Evolutionary conservation across 30 jellyfish, hydroid and myxozoan genomes (phyloP).

Genomic region (Hydra vulgaris): DNA sequence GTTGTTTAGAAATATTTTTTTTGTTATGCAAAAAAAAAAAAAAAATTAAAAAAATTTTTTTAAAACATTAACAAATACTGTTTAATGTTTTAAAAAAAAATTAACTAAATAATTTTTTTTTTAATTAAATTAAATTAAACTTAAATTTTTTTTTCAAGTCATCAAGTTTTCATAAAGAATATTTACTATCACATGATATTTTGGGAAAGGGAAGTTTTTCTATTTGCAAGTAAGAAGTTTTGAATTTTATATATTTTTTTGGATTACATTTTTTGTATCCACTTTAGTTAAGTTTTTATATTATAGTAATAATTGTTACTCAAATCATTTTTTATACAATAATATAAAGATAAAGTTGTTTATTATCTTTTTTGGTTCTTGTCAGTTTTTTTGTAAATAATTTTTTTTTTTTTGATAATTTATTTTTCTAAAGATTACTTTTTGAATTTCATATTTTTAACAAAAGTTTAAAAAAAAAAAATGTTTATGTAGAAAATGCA

Average conservation of each 20-base stretch:
- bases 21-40: no score
- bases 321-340: no score
- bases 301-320: no score
- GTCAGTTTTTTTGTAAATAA: no score
- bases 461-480: background rate
- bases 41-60: no score
- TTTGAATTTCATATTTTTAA: background rate
- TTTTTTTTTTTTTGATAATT: no score
- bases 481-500: conserved; percentile 46
- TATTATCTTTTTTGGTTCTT: no score
- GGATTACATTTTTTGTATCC: background rate
- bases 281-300: background rate
- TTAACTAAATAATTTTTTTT: no score
- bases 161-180: conserved; percentile 69
- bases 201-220: conserved; percentile 96
- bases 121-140: background rate
- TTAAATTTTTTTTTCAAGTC: conserved; percentile 30
- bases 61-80: no score
- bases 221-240: conserved; percentile 64
- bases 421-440: background rate
- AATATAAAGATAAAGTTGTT: no score
- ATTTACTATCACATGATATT: conserved; percentile 66
- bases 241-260: background rate
- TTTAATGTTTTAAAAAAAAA: no score
- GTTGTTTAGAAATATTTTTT: no score